Conservation (phyloP, 53 echinoderm and acorn worm genomes). For the Paelopatides confundens region DNA sequence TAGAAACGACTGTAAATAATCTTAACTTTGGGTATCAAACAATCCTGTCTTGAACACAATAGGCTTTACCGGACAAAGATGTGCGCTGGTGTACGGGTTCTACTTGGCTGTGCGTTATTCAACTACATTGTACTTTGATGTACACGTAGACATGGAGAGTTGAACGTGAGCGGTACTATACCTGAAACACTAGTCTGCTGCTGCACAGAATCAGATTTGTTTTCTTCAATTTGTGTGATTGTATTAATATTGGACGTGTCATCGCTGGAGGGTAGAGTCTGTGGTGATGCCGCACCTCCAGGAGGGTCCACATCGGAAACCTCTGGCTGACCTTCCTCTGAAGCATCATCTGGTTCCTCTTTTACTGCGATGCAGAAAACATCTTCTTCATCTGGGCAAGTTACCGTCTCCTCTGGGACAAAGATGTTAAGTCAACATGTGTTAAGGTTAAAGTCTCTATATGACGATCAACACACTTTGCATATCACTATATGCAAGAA, state of each 20-base stretch:
- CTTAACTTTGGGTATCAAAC: too few species aligned
- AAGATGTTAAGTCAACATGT: too few species aligned
- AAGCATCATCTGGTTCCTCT: slow-evolving; percentile 21
- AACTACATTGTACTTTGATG: too few species aligned
- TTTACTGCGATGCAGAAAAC: slow-evolving; percentile 30
- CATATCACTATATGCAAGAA: too few species aligned
- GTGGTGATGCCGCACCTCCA: neutral
- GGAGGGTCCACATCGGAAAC: neutral
- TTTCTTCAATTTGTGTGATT: neutral
- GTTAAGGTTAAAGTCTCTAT: neutral
- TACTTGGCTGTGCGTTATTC: too few species aligned
- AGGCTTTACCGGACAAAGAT: too few species aligned
- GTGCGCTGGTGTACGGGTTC: too few species aligned
- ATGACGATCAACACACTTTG: too few species aligned
- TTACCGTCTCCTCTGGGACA: neutral
- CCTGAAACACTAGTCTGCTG: neutral
- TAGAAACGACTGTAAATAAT: too few species aligned
- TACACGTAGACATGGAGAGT: too few species aligned
- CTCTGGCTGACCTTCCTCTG: neutral
- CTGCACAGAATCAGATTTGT: neutral
- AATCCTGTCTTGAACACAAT: too few species aligned
- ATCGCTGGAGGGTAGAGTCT: neutral
- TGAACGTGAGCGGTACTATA: too few species aligned
- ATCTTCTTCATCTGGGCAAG: neutral
- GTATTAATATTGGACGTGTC: neutral